Percentiles rank a stretch among this genome's conserved stretches.
phyloP scores from a whole-genome alignment of 2,113 vertebrate species.

The Siniperca chuatsi region DNA sequence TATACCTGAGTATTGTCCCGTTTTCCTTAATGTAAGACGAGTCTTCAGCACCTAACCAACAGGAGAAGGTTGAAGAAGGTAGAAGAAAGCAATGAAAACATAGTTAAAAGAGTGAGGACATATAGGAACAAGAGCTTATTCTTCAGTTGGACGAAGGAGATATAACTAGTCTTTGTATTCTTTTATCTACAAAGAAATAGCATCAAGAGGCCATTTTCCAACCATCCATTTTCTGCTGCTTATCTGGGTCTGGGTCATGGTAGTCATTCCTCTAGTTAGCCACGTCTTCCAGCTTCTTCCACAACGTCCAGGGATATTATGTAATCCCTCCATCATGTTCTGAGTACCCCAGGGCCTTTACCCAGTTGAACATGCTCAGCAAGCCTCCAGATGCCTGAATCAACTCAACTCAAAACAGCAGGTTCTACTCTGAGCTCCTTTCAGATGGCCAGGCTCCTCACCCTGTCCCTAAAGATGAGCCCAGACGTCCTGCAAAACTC shows the following conservation, averaged over 20 bases:
- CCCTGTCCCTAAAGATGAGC: no score
- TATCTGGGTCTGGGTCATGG: not conserved
- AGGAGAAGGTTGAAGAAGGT: not conserved
- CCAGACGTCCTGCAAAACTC: no score
- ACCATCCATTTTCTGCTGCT: not conserved
- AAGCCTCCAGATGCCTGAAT: not conserved
- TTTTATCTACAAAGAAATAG: not conserved
- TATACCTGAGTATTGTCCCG: conserved; percentile 78
- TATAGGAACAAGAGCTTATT: not conserved
- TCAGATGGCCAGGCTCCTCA: no score
- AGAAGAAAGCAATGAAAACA: not conserved
- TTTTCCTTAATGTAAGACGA: conserved; percentile 76
- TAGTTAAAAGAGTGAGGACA: not conserved
- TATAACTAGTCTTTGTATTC: not conserved
- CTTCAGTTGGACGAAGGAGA: no score
- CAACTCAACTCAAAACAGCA: not conserved
- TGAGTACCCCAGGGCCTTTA: not conserved
- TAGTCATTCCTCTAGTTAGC: no score
- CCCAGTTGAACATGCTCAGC: not conserved
- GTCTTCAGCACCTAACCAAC: conserved; percentile 77
- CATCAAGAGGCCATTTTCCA: not conserved
- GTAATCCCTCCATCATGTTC: no score
- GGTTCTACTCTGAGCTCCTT: not conserved
- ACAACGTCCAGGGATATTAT: no score
- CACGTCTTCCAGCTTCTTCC: no score